These are phyloP conservation scores for Marisa cornuarietis DNA, from an alignment of 1,140 invertebrate genomes.

Conservation along the genomic window DNA sequence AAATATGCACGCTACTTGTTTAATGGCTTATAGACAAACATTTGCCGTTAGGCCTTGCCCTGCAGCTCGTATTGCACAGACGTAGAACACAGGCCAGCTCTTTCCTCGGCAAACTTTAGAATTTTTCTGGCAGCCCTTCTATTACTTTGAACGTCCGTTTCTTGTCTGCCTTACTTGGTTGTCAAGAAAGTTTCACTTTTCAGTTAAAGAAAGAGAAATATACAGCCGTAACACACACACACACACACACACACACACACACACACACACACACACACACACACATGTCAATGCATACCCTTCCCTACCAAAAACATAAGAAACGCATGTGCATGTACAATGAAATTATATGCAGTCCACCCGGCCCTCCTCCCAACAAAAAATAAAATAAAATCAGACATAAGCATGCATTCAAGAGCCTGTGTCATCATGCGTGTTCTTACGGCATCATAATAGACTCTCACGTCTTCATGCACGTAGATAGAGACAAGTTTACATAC, in stretches of 20 bases:
- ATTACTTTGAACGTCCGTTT: too few relatives aligned
- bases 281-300: neutral
- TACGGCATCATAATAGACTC: too few relatives aligned
- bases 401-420: too few relatives aligned
- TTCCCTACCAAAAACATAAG: neutral
- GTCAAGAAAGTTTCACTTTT: neutral
- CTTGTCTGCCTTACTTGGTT: neutral
- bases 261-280: neutral
- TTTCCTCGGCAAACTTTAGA: neutral
- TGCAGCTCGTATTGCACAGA: too few relatives aligned
- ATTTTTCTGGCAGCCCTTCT: neutral
- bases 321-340: neutral
- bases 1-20: too few relatives aligned
- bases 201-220: neutral
- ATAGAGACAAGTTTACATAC: too few relatives aligned
- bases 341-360: neutral
- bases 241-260: conserved; percentile 2
- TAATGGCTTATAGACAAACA: too few relatives aligned
- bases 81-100: too few relatives aligned
- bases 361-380: neutral
- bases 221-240: neutral
- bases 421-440: too few relatives aligned
- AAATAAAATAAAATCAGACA: neutral
- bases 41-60: too few relatives aligned
- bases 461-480: too few relatives aligned